A percentile compares a stretch with the other conserved stretches of the same genome.
phyloP scores from a whole-genome alignment of 2,797 vertebrate species.

The Gallinago solitaria region DNA sequence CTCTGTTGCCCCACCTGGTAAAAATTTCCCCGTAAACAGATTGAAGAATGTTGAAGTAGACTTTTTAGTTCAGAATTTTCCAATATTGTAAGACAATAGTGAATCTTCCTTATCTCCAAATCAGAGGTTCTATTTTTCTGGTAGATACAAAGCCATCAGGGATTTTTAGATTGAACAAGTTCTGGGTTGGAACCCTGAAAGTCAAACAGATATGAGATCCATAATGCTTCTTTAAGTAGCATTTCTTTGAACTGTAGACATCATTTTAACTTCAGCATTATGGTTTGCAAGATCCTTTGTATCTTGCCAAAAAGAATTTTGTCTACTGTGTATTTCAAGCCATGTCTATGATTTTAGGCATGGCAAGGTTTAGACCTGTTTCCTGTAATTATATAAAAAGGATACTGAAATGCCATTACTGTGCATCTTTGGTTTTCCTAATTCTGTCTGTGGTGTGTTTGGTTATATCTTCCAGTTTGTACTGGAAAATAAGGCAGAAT shows the following conservation, averaged over 20 bases:
- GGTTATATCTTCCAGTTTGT: neutral
- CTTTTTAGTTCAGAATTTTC: neutral
- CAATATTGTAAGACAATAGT: neutral
- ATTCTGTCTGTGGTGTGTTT: neutral
- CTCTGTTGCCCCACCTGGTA: neutral
- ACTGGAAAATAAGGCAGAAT: neutral
- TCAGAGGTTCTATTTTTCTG: neutral
- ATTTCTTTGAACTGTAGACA: neutral
- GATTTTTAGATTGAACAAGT: neutral
- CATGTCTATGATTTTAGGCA: neutral
- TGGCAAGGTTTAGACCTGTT: neutral
- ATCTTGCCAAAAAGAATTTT: neutral
- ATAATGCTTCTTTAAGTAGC: neutral
- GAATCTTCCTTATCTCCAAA: neutral
- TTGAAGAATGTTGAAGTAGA: neutral
- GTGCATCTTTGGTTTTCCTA: neutral
- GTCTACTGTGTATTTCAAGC: neutral
- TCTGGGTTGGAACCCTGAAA: neutral
- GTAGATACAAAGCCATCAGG: neutral
- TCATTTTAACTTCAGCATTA: neutral
- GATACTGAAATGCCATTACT: neutral
- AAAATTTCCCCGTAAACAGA: neutral
- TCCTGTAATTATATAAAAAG: neutral
- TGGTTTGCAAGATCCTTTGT: neutral
- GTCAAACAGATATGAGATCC: neutral